Conservation (phyloP, 2,797 vertebrate species). For the Myiothlypis chrysogaster region DNA sequence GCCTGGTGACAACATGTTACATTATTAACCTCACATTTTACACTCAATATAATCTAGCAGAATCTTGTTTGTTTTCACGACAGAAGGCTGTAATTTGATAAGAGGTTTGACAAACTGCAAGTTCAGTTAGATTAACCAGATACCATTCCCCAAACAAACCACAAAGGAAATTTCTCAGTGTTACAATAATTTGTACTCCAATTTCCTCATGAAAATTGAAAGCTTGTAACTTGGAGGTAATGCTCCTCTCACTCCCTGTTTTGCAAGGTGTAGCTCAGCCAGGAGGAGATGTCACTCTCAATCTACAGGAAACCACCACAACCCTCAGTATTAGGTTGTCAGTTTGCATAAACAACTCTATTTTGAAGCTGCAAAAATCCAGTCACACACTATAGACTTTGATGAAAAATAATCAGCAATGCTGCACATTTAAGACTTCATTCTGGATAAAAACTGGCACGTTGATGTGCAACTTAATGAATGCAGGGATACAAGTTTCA, state of each 20-base stretch:
- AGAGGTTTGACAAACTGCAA: slow-evolving; percentile 28
- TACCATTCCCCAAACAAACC: slow-evolving; percentile 24
- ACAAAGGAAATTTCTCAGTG: slow-evolving; percentile 12
- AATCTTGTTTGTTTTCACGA: slow-evolving; percentile 46
- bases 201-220: slow-evolving; percentile 43
- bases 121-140: slow-evolving; percentile 41
- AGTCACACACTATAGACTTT: slow-evolving; percentile 36
- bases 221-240: slow-evolving; percentile 21
- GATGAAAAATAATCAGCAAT: slow-evolving; percentile 50
- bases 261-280: background rate
- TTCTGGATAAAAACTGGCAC: slow-evolving; percentile 13
- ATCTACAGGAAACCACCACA: background rate
- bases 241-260: background rate
- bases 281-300: background rate
- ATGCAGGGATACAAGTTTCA: slow-evolving; percentile 8
- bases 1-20: slow-evolving; percentile 6
- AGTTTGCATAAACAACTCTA: slow-evolving; percentile 34
- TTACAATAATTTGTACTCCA: background rate
- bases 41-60: slow-evolving; percentile 10
- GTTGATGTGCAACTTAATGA: slow-evolving; percentile 29
- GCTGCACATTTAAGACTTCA: slow-evolving; percentile 17
- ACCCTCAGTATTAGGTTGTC: slow-evolving; percentile 1
- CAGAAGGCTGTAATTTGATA: slow-evolving; percentile 32
- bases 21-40: slow-evolving; percentile 48
- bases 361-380: slow-evolving; percentile 44